Evolutionary conservation across 2,113 vertebrate genomes (phyloP).

Genomic region (Zapornia atra): DNA sequence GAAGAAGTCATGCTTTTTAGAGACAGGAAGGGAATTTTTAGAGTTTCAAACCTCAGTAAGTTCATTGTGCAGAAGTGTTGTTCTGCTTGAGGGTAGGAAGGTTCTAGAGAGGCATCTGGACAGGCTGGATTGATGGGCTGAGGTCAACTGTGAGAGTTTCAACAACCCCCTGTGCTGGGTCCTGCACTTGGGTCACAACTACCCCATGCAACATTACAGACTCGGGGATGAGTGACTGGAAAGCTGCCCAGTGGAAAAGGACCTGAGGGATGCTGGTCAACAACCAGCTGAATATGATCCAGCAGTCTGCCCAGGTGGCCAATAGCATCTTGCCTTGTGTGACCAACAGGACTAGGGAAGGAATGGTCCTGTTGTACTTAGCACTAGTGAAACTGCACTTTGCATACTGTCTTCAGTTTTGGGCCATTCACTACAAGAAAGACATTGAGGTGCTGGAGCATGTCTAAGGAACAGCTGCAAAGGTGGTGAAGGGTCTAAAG

Average conservation of each 20-base stretch:
- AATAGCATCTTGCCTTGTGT: neutral
- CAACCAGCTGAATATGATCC: neutral
- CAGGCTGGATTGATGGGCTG: rapidly evolving
- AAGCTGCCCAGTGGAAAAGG: neutral
- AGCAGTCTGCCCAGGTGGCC: neutral
- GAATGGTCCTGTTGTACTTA: rapidly evolving
- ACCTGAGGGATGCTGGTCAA: rapidly evolving
- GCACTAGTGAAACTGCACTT: rapidly evolving
- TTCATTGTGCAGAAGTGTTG: rapidly evolving
- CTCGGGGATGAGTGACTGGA: neutral
- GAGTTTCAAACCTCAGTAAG: neutral
- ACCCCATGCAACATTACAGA: neutral
- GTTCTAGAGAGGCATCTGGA: neutral
- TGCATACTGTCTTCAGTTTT: rapidly evolving
- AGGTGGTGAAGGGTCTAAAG: neutral
- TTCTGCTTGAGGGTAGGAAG: neutral
- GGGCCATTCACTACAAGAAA: rapidly evolving
- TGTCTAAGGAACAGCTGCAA: rapidly evolving
- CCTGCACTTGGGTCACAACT: neutral
- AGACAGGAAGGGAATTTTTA: neutral
- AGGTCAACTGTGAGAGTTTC: neutral
- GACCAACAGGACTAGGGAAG: neutral
- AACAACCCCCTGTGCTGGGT: rapidly evolving
- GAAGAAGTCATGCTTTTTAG: neutral
- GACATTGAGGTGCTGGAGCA: rapidly evolving